Evolutionary conservation across 92 coral and sea anemone genomes (phyloP).

Genomic region (Blastomussa wellsi): DNA sequence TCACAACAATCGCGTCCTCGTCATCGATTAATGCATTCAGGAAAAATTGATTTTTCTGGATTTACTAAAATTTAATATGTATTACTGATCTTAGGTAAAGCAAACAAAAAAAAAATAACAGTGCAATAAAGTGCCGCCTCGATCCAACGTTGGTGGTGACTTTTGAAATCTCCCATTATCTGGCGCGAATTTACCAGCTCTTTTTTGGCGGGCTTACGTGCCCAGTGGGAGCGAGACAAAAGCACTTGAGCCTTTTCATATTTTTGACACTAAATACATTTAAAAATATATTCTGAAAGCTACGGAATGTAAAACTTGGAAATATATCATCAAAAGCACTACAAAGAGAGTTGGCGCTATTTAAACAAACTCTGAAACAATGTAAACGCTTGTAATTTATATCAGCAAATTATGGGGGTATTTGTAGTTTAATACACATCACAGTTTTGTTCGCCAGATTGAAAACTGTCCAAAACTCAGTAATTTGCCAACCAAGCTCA

Average conservation of each 20-base stretch:
- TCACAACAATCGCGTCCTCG: neutral
- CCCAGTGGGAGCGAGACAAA: neutral
- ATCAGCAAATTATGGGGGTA: constrained; percentile 6
- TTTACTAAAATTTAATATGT: neutral
- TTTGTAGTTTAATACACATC: neutral
- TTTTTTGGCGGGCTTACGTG: neutral
- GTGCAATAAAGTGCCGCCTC: neutral
- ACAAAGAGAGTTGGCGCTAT: constrained; percentile 20
- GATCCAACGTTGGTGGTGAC: neutral
- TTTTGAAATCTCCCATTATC: neutral
- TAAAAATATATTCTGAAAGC: constrained; percentile 19
- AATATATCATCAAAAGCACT: constrained; percentile 18
- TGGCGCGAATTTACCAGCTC: constrained; percentile 29
- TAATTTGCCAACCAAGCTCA: neutral
- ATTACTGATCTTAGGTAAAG: neutral
- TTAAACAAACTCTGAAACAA: constrained; percentile 36
- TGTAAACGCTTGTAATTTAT: constrained; percentile 23
- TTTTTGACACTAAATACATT: constrained; percentile 3
- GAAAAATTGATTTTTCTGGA: neutral
- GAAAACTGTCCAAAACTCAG: neutral
- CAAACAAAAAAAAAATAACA: neutral
- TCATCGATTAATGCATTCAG: neutral
- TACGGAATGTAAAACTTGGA: constrained; percentile 12
- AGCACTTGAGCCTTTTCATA: constrained; percentile 5
- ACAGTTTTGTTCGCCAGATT: neutral